Conservation (phyloP, 2,888 invertebrate genomes). For the Ochropleura leucogaster region DNA sequence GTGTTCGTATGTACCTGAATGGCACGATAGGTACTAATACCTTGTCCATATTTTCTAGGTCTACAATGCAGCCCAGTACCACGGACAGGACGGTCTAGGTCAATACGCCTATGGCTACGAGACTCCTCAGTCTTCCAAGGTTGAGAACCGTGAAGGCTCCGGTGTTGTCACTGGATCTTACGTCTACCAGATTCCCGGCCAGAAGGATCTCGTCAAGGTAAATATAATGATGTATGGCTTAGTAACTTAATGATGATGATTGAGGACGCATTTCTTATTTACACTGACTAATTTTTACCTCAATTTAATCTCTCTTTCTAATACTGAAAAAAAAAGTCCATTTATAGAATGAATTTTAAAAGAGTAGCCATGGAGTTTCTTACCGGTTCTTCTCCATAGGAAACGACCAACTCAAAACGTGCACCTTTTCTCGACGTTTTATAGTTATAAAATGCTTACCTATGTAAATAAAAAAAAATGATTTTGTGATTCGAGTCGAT, state of each 20-base stretch:
- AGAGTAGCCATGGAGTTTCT: no score
- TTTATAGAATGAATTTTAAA: no score
- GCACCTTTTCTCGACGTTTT: no score
- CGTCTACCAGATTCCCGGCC: slow-evolving; percentile 90
- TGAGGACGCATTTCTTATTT: no score
- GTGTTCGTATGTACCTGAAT: no score
- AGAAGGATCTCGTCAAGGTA: slow-evolving; percentile 91
- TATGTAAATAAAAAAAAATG: neutral
- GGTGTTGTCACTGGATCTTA: slow-evolving; percentile 94
- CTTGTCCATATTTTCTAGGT: slow-evolving; percentile 79
- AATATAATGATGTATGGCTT: neutral
- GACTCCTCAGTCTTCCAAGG: slow-evolving; percentile 93
- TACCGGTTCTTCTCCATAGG: no score
- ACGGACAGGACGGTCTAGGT: slow-evolving; percentile 93
- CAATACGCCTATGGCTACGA: slow-evolving; percentile 94
- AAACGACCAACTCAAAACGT: no score
- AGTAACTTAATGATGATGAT: neutral
- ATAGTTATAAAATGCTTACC: no score
- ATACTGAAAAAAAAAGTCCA: neutral
- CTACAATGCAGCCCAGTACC: slow-evolving; percentile 93
- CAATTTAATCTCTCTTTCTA: no score
- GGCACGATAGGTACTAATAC: neutral
- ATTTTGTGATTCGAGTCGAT: neutral
- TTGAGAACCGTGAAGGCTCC: slow-evolving; percentile 92
- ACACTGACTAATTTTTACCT: no score